phyloP scores from a whole-genome alignment of 1,140 invertebrate genomes.

The Anadara kagoshimensis region DNA sequence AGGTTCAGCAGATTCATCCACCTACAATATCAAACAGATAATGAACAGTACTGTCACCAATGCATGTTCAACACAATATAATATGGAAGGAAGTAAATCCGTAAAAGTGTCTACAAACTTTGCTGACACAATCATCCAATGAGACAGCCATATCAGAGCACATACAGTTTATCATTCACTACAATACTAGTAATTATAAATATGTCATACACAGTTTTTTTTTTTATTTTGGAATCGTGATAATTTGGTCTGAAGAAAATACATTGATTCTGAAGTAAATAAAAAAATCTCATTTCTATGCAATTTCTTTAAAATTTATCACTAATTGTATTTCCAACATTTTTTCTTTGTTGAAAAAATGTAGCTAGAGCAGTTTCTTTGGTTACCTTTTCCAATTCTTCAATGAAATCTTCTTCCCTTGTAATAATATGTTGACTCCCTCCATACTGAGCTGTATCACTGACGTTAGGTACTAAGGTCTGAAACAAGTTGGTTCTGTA shows the following conservation, averaged over 20 bases:
- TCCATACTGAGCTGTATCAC: constrained; percentile 56
- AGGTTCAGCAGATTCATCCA: too few species aligned
- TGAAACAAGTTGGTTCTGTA: constrained; percentile 44
- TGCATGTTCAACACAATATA: too few species aligned
- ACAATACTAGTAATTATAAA: too few species aligned
- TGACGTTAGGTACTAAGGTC: constrained; percentile 36
- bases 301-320: not conserved
- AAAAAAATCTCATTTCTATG: not conserved
- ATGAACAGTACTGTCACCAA: too few species aligned
- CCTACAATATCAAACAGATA: too few species aligned
- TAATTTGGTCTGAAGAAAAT: not conserved
- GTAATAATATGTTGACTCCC: constrained; percentile 44
- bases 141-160: too few species aligned
- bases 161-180: too few species aligned
- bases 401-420: constrained; percentile 41
- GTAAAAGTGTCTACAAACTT: too few species aligned
- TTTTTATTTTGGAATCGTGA: not conserved
- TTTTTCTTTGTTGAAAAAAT: not conserved
- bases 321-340: not conserved
- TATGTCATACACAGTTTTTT: not conserved
- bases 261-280: not conserved
- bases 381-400: constrained; percentile 8
- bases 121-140: too few species aligned
- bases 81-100: too few species aligned
- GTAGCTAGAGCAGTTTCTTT: not conserved